phyloP scores from a whole-genome alignment of 2,797 vertebrate genomes.

The Bufotes viridis region DNA sequence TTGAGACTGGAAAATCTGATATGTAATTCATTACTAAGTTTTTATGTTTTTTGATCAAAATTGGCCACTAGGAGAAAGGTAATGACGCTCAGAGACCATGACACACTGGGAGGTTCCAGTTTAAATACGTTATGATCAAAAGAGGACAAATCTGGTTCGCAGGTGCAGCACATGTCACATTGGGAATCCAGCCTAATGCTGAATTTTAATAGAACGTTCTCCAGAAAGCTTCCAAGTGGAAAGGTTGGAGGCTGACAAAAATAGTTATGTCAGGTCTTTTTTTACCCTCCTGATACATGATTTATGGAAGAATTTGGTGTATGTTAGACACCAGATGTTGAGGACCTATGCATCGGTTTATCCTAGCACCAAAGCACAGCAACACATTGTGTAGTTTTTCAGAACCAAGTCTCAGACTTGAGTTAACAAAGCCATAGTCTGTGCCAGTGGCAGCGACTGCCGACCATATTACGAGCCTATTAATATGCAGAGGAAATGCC shows the following conservation, averaged over 20 bases:
- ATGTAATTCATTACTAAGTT: background rate
- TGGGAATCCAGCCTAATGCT: constrained; percentile 23
- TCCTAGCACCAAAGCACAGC: constrained; percentile 66
- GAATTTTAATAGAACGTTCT: constrained; percentile 58
- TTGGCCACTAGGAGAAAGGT: background rate
- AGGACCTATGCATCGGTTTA: constrained; percentile 58
- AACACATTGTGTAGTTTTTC: constrained; percentile 72
- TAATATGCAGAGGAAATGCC: constrained; percentile 90
- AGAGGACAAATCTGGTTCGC: constrained; percentile 37
- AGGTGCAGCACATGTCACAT: constrained; percentile 43
- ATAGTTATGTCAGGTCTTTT: constrained; percentile 62
- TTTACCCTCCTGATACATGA: constrained; percentile 67
- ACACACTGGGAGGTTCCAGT: constrained; percentile 28
- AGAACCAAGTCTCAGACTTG: constrained; percentile 16
- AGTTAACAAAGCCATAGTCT: constrained; percentile 84
- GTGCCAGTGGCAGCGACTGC: constrained; percentile 75
- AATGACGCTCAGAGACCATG: background rate
- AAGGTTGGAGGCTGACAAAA: constrained; percentile 67
- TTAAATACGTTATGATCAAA: constrained; percentile 60
- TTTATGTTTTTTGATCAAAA: constrained; percentile 1
- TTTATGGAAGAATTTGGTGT: constrained; percentile 63
- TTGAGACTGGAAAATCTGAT: background rate
- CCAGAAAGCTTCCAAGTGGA: constrained; percentile 64
- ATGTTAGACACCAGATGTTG: constrained; percentile 79
- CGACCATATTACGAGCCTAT: constrained; percentile 76